A percentile compares a stretch with the other conserved stretches of the same genome.
Conservation (phyloP, 2,888 invertebrate species). For the Myopa testacea region DNA sequence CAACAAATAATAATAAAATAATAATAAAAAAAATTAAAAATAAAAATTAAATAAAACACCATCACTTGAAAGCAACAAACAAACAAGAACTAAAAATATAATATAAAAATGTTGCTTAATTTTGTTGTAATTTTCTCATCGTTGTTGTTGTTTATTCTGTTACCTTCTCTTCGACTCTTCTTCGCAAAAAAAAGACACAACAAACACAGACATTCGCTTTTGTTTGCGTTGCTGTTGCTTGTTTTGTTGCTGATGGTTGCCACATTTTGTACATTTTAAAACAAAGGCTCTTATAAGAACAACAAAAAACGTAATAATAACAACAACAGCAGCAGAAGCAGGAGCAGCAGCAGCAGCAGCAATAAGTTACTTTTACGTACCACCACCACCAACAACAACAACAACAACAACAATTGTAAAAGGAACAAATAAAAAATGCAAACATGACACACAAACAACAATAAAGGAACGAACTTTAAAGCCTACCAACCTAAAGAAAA, state of each 20-base stretch:
- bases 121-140: slow-evolving; percentile 12
- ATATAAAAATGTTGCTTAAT: slow-evolving; percentile 20
- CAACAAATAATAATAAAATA: background rate
- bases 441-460: too few relatives aligned
- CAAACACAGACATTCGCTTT: background rate
- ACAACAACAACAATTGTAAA: background rate
- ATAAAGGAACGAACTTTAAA: too few relatives aligned
- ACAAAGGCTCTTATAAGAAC: slow-evolving; percentile 9
- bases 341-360: too few relatives aligned
- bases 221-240: slow-evolving; percentile 21
- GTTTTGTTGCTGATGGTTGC: slow-evolving; percentile 27
- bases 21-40: background rate
- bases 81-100: slow-evolving; percentile 3
- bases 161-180: background rate
- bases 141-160: slow-evolving; percentile 14
- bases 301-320: background rate
- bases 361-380: too few relatives aligned
- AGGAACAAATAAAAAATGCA: background rate
- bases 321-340: background rate
- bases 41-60: background rate
- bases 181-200: slow-evolving; percentile 5
- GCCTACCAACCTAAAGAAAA: too few relatives aligned
- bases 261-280: slow-evolving; percentile 29
- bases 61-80: background rate
- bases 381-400: background rate